Evolutionary conservation across 2,113 vertebrate genomes (phyloP).

Genomic region (Ictidomys tridecemlineatus): DNA sequence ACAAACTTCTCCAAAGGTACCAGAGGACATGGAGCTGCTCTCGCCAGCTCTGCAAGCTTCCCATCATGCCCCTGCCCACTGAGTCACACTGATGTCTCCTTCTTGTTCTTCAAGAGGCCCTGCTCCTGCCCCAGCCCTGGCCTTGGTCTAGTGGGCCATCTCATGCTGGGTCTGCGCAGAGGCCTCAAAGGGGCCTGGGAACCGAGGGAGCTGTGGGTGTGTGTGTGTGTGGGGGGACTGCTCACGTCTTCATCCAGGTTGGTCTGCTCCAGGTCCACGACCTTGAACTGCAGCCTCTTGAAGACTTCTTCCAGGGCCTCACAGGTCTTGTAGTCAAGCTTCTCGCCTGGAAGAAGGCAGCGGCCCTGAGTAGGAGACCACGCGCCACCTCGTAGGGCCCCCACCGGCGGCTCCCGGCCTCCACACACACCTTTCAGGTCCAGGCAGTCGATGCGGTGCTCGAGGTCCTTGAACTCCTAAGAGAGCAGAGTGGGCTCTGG

Average conservation of each 20-base stretch:
- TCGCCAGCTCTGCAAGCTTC: neutral
- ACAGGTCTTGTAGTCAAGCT: slow-evolving; percentile 95
- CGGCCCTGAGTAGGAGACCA: rapidly evolving
- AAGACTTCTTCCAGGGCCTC: slow-evolving; percentile 97
- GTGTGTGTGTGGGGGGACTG: rapidly evolving
- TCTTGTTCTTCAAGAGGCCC: neutral
- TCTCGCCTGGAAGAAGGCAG: slow-evolving; percentile 89
- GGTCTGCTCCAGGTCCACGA: slow-evolving; percentile 95
- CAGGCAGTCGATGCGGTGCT: slow-evolving; percentile 94
- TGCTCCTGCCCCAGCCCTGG: neutral
- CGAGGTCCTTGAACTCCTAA: slow-evolving; percentile 93
- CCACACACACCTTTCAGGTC: slow-evolving; percentile 93
- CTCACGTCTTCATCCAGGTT: slow-evolving; percentile 97
- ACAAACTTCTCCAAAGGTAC: neutral
- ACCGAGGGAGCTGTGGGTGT: too few relatives aligned
- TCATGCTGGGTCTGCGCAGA: neutral
- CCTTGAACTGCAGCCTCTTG: slow-evolving; percentile 96
- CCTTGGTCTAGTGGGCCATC: neutral
- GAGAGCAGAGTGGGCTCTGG: neutral
- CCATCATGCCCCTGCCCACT: rapidly evolving
- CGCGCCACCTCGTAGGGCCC: neutral
- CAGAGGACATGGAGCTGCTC: neutral
- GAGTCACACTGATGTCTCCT: neutral
- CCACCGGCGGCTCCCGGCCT: too few relatives aligned
- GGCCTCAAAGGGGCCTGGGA: neutral